These are phyloP conservation scores for Leucoraja ocellata DNA, from an alignment of 2,797 vertebrate species.

Conservation along the genomic window DNA sequence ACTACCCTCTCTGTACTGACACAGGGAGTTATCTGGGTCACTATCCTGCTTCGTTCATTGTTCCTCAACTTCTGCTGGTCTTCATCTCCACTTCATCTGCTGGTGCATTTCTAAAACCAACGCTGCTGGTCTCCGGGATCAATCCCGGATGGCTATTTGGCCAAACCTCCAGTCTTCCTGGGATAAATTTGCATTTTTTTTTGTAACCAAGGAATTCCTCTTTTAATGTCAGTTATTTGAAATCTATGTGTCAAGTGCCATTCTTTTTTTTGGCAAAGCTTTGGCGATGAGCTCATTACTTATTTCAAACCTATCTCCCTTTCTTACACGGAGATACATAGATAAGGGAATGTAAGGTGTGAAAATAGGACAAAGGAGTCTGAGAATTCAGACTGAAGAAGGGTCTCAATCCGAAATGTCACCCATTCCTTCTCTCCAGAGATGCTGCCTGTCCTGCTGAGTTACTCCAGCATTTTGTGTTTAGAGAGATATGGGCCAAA, in stretches of 20 bases:
- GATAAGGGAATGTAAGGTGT: no score
- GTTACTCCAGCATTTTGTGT: no score
- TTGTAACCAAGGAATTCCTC: neutral
- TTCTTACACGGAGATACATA: neutral
- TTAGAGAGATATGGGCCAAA: no score
- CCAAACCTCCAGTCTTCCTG: neutral
- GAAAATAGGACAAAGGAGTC: no score
- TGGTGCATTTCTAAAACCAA: neutral
- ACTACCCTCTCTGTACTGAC: neutral
- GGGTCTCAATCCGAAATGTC: no score
- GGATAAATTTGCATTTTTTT: neutral
- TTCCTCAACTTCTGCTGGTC: neutral
- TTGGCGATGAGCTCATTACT: neutral
- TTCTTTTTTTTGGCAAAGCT: neutral
- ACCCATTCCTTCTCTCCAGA: no score
- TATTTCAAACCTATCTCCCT: neutral
- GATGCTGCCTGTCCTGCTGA: no score
- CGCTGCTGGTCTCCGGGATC: neutral
- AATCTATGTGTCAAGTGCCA: neutral
- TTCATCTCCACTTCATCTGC: neutral
- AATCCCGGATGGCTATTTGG: neutral
- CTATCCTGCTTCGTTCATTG: neutral
- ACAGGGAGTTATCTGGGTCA: neutral
- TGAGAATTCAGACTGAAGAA: no score
- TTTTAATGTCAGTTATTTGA: neutral